Conservation (phyloP, 2,888 invertebrate species). For the Elysia crispata region DNA sequence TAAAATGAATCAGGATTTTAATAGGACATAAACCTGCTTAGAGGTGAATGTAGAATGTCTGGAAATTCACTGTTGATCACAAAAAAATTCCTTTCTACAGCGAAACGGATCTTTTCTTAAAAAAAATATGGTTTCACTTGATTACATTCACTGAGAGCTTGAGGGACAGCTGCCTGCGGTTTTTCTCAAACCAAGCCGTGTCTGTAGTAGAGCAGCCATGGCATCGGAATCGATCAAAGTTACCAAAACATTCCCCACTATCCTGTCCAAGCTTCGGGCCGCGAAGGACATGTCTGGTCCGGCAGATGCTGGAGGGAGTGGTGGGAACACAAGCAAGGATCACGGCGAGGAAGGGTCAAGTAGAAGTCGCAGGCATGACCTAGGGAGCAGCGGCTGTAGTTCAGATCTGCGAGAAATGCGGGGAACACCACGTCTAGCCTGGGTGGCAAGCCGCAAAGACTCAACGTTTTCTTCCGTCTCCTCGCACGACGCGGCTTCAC, state of each 20-base stretch:
- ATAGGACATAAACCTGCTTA: background rate
- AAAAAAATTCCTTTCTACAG: background rate
- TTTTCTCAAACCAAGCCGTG: no score
- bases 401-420: background rate
- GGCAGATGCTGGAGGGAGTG: background rate
- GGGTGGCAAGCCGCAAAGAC: slow-evolving; percentile 20
- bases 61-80: no score
- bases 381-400: background rate
- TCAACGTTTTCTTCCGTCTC: slow-evolving; percentile 5
- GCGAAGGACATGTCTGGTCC: background rate
- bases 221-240: slow-evolving; percentile 12
- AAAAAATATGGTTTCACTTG: background rate
- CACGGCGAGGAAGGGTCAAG: slow-evolving; percentile 12
- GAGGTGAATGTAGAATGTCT: no score
- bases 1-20: no score
- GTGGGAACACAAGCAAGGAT: background rate
- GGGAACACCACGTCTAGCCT: slow-evolving; percentile 29
- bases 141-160: no score
- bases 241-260: slow-evolving; percentile 27
- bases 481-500: background rate
- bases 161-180: no score
- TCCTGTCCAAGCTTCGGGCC: slow-evolving; percentile 29
- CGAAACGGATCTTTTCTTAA: no score
- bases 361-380: slow-evolving; percentile 1
- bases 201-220: background rate